Evolutionary conservation across 2,113 vertebrate genomes (phyloP).

Genomic region (Cyanoderma ruficeps): DNA sequence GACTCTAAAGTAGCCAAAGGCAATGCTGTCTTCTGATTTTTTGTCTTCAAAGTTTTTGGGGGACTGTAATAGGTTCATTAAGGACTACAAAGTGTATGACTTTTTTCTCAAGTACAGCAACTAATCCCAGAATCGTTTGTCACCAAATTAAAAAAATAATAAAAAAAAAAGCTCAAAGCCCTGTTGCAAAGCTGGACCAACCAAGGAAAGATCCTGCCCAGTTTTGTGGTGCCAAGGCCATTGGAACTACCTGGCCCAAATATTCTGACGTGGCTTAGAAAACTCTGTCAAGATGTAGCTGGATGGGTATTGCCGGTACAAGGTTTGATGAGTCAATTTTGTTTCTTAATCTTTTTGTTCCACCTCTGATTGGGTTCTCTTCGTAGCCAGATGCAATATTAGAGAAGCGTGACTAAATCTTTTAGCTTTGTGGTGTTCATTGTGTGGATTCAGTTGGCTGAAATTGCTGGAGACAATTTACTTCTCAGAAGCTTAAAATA

Average conservation of each 20-base stretch:
- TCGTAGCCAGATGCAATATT: not conserved
- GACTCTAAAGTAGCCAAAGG: not conserved
- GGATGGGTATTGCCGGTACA: not conserved
- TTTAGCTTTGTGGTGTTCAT: not conserved
- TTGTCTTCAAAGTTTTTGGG: not conserved
- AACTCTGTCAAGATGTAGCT: not conserved
- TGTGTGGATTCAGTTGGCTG: not conserved
- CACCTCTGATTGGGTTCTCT: not conserved
- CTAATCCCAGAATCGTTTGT: not conserved
- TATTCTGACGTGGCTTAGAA: not conserved
- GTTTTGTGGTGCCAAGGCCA: not conserved
- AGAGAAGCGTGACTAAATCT: not conserved
- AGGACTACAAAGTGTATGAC: not conserved
- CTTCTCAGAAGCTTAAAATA: not conserved
- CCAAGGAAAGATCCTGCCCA: not conserved
- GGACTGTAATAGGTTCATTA: not conserved
- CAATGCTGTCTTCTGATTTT: not conserved
- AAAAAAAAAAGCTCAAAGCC: not conserved
- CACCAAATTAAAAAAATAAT: not conserved
- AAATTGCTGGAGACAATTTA: not conserved
- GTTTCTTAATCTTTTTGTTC: not conserved
- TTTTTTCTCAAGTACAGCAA: not conserved
- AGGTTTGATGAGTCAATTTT: not conserved
- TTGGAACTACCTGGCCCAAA: not conserved
- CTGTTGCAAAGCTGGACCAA: not conserved